Evolutionary conservation across 2,113 vertebrate genomes (phyloP).

Genomic region (Beaufortia kweichowensis): DNA sequence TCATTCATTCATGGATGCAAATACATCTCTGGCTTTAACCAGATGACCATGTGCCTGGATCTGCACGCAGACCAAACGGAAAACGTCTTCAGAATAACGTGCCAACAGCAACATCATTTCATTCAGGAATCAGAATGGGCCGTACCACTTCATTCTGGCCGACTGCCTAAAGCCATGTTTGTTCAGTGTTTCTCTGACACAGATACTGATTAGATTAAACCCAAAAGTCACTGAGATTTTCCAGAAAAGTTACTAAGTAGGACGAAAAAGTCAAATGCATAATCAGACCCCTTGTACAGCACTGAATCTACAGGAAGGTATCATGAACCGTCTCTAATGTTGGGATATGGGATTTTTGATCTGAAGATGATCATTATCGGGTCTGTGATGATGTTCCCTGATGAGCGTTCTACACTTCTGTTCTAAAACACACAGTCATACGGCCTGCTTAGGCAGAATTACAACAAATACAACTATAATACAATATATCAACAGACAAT

Average conservation of each 20-base stretch:
- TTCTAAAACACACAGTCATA: background rate
- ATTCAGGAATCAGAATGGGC: constrained; percentile 53
- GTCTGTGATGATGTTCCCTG: constrained; percentile 19
- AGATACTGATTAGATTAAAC: constrained; percentile 47
- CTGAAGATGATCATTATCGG: constrained; percentile 17
- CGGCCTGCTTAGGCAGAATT: background rate
- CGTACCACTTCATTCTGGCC: constrained; percentile 4
- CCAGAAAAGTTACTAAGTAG: constrained; percentile 32
- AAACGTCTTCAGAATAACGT: constrained; percentile 55
- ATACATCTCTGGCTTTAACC: constrained; percentile 58
- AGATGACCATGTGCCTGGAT: constrained; percentile 56
- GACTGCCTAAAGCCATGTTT: constrained; percentile 35
- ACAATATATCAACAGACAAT: too few relatives aligned
- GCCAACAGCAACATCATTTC: constrained; percentile 69
- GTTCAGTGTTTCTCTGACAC: constrained; percentile 26
- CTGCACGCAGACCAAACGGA: constrained; percentile 54
- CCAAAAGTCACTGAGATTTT: constrained; percentile 21
- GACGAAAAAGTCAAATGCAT: constrained; percentile 25
- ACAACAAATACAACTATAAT: too few relatives aligned
- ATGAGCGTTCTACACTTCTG: background rate
- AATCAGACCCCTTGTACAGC: constrained; percentile 4
- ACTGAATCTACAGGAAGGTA: background rate
- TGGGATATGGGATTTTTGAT: constrained; percentile 1
- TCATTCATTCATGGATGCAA: constrained; percentile 67
- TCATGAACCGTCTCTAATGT: constrained; percentile 25